Base-by-base conservation (phyloP, 2,888 invertebrate species). In the Chelonus formosanus region DNA sequence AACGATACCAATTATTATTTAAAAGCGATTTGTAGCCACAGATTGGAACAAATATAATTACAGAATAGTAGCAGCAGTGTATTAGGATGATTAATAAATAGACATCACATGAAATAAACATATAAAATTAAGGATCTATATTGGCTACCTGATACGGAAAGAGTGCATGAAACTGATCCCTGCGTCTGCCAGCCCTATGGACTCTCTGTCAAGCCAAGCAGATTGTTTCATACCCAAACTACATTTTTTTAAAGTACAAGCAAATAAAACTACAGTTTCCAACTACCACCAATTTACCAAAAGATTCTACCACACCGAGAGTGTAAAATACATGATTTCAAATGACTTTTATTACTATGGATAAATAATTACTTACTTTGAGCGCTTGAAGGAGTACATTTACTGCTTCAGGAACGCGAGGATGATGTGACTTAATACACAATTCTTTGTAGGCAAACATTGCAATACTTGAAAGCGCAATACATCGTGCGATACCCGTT, bases 401-500 rank as follows among this genome's bases (percentile, higher is more conserved):
- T 68, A 92, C 85, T 56, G 91, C 90, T 78, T 92, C 91, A 54
- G 88, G 88, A 67, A 91, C 86, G 76, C 89, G 89, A 54, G 88
- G 85, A 83, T 91, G 90, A 71, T 87, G 86, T 7, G 88, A 88
- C 73, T 86, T 86, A 78, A 89, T 88, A 34, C 86, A 86, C 56
- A 88, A 80, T 81, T 91, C 91, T 79, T 90, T 88, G 75, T 91
- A 91, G 31, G 91, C 85, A 80, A 90, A 92, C 76, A 91, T 88
- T 1, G 94, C 92, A 61, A 97, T 88, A 58, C 95, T 92, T 65
- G 94, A 93, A 3, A 97, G 87, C 44, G 96, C 95, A 71, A 96
- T 91, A 78, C 95, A 95, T 71, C 97, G 89, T 35, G 96, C 96
- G 78, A 91, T 89, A 20, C 92, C 94, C 61, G 93, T 92, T 67